Conservation (phyloP, 2,797 vertebrate species). For the Toxotes lorentzi region DNA sequence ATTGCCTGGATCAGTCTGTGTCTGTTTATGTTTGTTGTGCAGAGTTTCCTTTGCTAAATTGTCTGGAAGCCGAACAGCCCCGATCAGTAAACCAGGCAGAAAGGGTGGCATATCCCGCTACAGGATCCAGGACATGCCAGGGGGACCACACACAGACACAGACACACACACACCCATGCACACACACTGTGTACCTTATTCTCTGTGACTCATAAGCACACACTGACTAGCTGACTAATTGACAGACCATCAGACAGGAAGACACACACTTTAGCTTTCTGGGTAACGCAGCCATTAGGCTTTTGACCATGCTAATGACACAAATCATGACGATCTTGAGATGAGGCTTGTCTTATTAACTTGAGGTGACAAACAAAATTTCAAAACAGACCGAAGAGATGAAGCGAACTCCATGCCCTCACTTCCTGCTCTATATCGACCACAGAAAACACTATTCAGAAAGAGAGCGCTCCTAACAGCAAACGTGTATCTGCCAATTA, state of each 20-base stretch:
- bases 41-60: slow-evolving; percentile 89
- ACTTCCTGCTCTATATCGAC: slow-evolving; percentile 1
- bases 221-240: slow-evolving; percentile 57
- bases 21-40: slow-evolving; percentile 87
- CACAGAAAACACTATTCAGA: slow-evolving; percentile 34
- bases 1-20: slow-evolving; percentile 72
- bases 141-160: slow-evolving; percentile 62
- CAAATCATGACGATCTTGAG: slow-evolving; percentile 19
- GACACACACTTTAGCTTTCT: slow-evolving; percentile 24
- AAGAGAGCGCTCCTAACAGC: slow-evolving; percentile 28
- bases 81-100: slow-evolving; percentile 93
- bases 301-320: slow-evolving; percentile 26
- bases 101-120: slow-evolving; percentile 80
- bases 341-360: slow-evolving; percentile 6
- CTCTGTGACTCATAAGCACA: slow-evolving; percentile 55
- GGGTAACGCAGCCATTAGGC: slow-evolving; percentile 11
- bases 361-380: slow-evolving; percentile 36
- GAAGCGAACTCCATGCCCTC: slow-evolving; percentile 14
- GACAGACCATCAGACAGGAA: slow-evolving; percentile 58
- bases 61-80: slow-evolving; percentile 89
- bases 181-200: slow-evolving; percentile 52
- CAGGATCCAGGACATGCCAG: slow-evolving; percentile 84
- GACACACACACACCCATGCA: background rate
- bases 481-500: slow-evolving; percentile 67
- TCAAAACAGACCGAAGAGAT: slow-evolving; percentile 1